These are phyloP conservation scores for Crax fasciolata DNA, from an alignment of 2,797 vertebrate genomes.

Conservation along the genomic window DNA sequence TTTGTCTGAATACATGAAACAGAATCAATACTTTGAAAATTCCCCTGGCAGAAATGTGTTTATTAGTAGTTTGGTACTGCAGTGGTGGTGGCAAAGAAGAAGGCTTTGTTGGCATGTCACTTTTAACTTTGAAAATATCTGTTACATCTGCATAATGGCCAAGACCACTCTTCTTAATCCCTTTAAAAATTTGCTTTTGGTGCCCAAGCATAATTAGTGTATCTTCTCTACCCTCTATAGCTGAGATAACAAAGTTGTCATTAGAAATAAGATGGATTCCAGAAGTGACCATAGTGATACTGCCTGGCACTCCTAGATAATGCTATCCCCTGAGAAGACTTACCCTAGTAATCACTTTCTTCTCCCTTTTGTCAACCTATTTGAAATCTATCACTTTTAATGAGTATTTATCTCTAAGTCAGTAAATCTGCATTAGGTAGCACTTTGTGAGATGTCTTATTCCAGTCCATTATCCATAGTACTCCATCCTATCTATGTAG, in stretches of 20 bases:
- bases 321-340: constrained; percentile 32
- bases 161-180: background rate
- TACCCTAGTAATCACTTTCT: constrained; percentile 58
- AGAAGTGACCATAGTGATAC: constrained; percentile 50
- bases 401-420: constrained; percentile 61
- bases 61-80: background rate
- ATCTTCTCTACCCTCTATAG: background rate
- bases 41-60: background rate
- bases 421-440: constrained; percentile 47
- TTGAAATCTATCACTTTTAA: constrained; percentile 67
- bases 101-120: background rate
- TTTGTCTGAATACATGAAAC: background rate
- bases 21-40: constrained; percentile 9
- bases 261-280: constrained; percentile 55
- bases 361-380: constrained; percentile 61
- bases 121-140: constrained; percentile 8
- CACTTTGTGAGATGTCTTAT: constrained; percentile 25
- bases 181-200: constrained; percentile 16
- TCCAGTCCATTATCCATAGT: constrained; percentile 22
- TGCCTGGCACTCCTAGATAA: constrained; percentile 49
- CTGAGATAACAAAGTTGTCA: constrained; percentile 52
- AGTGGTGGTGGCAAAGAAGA: background rate
- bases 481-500: background rate
- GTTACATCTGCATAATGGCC: background rate
- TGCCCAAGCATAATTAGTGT: constrained; percentile 24